These are phyloP conservation scores for Octopus bimaculoides DNA, from an alignment of 1,140 invertebrate species.

Conservation along the genomic window DNA sequence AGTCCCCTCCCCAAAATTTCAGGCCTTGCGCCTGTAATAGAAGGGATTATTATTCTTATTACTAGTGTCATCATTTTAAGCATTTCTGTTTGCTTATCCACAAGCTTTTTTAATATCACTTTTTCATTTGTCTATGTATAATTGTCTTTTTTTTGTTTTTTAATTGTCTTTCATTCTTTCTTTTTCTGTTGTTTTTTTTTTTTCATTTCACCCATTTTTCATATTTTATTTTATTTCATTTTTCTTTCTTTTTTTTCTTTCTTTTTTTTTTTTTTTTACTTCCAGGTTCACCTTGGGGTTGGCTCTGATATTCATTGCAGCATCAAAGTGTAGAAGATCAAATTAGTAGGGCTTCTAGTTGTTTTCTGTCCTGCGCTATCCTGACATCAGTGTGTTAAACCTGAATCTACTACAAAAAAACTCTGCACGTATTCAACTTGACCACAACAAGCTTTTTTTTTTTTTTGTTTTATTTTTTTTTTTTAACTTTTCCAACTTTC, in stretches of 20 bases:
- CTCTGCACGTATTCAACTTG: background rate
- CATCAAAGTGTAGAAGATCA: background rate
- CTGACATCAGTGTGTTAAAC: background rate
- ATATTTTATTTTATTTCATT: background rate
- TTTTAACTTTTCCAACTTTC: background rate
- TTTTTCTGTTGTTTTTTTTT: background rate
- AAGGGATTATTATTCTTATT: too few species aligned
- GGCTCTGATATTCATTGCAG: background rate
- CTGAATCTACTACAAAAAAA: background rate
- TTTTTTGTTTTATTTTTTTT: background rate
- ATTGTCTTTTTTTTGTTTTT: background rate
- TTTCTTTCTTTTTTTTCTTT: background rate
- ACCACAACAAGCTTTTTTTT: background rate
- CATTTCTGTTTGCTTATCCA: background rate
- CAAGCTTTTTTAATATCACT: background rate
- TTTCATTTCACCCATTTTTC: background rate
- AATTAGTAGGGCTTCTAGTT: conserved; percentile 6
- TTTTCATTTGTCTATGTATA: background rate
- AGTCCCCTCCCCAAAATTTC: too few species aligned
- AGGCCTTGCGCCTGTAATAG: too few species aligned
- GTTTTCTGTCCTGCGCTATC: conserved; percentile 4
- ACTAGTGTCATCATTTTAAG: too few species aligned
- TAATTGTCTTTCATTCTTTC: background rate
- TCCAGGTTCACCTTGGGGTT: conserved; percentile 4
- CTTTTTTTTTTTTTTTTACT: background rate